These are phyloP conservation scores for Scaptomyza polygonia DNA, from an alignment of 2,888 invertebrate species.

Conservation along the genomic window DNA sequence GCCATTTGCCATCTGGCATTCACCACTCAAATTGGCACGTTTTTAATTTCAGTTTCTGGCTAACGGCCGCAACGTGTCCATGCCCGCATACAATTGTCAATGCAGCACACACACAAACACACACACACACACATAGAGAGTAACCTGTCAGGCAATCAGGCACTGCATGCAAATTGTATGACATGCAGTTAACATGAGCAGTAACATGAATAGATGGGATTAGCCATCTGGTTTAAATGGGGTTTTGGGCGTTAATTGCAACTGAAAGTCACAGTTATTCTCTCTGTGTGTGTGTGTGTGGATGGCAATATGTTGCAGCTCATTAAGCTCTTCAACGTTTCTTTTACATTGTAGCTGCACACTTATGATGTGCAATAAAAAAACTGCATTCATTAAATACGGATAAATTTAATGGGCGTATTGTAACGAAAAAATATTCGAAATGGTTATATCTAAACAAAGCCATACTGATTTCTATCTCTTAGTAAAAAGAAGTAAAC, in stretches of 20 bases:
- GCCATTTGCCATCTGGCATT: constrained; percentile 16
- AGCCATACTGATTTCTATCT: too few relatives aligned
- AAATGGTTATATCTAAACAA: too few relatives aligned
- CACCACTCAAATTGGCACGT: constrained; percentile 46
- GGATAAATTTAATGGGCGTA: too few relatives aligned
- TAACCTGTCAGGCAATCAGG: constrained; percentile 33
- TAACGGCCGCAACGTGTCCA: constrained; percentile 24
- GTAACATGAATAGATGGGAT: constrained; percentile 12
- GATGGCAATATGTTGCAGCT: background rate
- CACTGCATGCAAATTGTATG: constrained; percentile 41
- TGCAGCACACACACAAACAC: background rate
- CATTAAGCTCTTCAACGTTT: background rate
- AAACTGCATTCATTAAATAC: too few relatives aligned
- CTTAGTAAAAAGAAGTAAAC: background rate
- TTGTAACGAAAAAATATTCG: too few relatives aligned
- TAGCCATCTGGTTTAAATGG: constrained; percentile 10
- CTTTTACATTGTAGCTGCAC: background rate
- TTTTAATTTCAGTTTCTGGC: constrained; percentile 37
- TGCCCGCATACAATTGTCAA: constrained; percentile 10
- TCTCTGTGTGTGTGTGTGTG: too few relatives aligned
- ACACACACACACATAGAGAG: background rate
- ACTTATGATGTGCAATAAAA: too few relatives aligned
- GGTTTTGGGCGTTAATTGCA: background rate
- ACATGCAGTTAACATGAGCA: constrained; percentile 2
- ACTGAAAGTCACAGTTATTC: constrained; percentile 7